Evolutionary conservation across 2,113 vertebrate genomes (phyloP).

Genomic region (Panthera tigris): DNA sequence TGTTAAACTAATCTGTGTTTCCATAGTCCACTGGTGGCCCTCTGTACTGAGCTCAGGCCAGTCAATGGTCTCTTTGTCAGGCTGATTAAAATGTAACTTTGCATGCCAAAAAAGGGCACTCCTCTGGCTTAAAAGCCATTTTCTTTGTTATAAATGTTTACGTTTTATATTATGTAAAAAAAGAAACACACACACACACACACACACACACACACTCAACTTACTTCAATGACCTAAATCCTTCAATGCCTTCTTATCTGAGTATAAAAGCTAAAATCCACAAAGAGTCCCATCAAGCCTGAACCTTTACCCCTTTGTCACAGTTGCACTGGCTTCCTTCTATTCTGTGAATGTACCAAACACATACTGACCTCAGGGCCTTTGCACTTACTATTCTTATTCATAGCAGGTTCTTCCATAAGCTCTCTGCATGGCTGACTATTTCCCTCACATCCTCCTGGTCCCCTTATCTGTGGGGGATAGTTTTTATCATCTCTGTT

Average conservation of each 20-base stretch:
- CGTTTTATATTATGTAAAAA: constrained; percentile 79
- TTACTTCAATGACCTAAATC: constrained; percentile 28
- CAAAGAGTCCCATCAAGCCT: background rate
- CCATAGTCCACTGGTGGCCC: constrained; percentile 75
- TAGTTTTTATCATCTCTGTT: background rate
- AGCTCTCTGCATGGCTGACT: background rate
- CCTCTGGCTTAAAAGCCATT: constrained; percentile 70
- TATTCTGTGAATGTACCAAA: background rate
- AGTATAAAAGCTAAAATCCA: constrained; percentile 6
- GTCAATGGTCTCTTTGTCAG: constrained; percentile 84
- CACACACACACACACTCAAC: background rate
- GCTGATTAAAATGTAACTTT: constrained; percentile 82
- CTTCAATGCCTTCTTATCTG: background rate
- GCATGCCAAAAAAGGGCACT: constrained; percentile 81
- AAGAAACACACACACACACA: background rate
- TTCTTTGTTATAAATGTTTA: constrained; percentile 78
- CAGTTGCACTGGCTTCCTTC: background rate
- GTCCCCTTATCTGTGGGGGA: background rate
- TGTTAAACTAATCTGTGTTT: constrained; percentile 85
- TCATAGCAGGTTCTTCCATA: background rate
- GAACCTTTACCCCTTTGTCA: background rate
- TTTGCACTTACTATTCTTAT: background rate
- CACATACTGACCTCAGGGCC: background rate
- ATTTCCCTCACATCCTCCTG: background rate
- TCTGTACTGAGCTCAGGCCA: constrained; percentile 72